Evolutionary conservation across 2,797 vertebrate species (phyloP), one percentile per base, ranked within the genome.

Genomic region (Fistularia tabacaria): DNA sequence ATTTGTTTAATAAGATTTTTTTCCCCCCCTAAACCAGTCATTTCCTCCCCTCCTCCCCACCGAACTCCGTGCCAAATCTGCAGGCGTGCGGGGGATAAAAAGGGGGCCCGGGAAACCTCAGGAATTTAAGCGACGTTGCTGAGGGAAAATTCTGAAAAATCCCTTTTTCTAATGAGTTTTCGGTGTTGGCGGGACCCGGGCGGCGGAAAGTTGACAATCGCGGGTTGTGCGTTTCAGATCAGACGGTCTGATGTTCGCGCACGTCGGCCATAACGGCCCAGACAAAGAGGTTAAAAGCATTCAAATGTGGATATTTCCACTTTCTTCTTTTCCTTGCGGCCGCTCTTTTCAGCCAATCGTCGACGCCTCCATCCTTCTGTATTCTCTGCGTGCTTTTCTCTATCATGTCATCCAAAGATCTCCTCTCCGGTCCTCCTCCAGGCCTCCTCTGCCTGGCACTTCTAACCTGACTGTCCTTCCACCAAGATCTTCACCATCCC

Each of bases 1-100:
- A 78, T 85, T 90, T 84, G 80, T 89, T 87, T 90, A 90, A 90
- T 87, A 90, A 70, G 78, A 85, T 84, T 83, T 79, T 68, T 60
- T 43, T 12, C 3, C 46, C 64, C 50, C 51, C 53, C 66, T 54
- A 72, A 78, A 66, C 56, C 73, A 60, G 6, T 62, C 65, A 51
- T 74, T 80, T 73, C 55, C 72, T 76, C 63, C 66, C 64, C 71
- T 62, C 71, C 64, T 61, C 46, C 67, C 60, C 11, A 12, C 11
- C 43, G 14, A 11, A 25, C 25, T 5, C 8, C 12, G 4, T 84
- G 86, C 84, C 87, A 90, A 87, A 86, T 81, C 77, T 70, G 54
- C 69, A 71, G 59, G 47, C 83, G 49, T 83, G 68, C 49, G 75
- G 66, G 83, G 71, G 3, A 25, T 25, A 79, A 68, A 79, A 72